Conservation (phyloP, 2,113 vertebrate species). For the Gorsachius goisagi region DNA sequence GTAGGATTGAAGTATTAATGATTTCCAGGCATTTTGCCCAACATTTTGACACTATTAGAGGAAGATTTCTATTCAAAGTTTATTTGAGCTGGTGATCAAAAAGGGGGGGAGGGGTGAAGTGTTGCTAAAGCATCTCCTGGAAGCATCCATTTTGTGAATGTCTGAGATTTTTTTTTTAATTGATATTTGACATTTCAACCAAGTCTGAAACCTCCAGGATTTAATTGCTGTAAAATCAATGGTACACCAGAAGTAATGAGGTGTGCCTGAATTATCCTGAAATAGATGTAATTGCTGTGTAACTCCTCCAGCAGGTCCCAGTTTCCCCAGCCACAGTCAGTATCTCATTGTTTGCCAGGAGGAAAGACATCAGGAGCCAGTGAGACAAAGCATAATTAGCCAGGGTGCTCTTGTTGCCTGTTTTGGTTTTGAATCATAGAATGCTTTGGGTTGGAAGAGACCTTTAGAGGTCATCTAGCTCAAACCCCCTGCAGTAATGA, state of each 20-base stretch:
- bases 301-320: background rate
- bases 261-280: slow-evolving; percentile 44
- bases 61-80: background rate
- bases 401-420: background rate
- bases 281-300: slow-evolving; percentile 40
- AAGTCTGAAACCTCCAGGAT: slow-evolving; percentile 15
- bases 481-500: background rate
- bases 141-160: background rate
- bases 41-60: background rate
- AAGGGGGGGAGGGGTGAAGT: background rate
- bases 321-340: slow-evolving; percentile 21
- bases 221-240: slow-evolving; percentile 42
- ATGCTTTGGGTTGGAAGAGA: no score
- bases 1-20: background rate
- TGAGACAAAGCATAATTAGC: slow-evolving; percentile 38
- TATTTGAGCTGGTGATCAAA: background rate
- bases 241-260: background rate
- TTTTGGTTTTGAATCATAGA: slow-evolving; percentile 32
- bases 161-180: background rate
- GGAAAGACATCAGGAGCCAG: slow-evolving; percentile 6
- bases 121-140: background rate
- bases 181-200: slow-evolving; percentile 30
- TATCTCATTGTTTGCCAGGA: slow-evolving; percentile 50
- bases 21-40: background rate
- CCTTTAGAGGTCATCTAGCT: no score